A percentile compares a stretch with the other conserved stretches of the same genome.
phyloP scores from a whole-genome alignment of 2,113 vertebrate genomes.

The Gopherus flavomarginatus region DNA sequence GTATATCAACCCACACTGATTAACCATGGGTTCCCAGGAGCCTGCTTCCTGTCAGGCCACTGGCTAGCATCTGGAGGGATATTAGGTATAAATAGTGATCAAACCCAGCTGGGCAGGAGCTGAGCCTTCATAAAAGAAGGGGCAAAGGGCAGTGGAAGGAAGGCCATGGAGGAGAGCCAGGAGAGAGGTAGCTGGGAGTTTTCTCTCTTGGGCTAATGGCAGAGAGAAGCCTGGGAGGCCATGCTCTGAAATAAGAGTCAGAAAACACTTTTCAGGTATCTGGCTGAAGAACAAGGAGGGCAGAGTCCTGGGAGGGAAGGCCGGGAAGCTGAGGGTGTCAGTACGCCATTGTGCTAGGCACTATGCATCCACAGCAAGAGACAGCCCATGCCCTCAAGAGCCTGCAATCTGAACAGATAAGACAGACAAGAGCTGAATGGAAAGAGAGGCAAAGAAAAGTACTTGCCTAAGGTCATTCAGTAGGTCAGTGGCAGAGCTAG shows the following conservation, averaged over 20 bases:
- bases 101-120: too few relatives aligned
- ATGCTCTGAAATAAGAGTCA: not conserved
- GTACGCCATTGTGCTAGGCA: not conserved
- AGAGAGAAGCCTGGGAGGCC: too few relatives aligned
- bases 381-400: not conserved
- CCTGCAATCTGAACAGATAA: not conserved
- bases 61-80: too few relatives aligned
- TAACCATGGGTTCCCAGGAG: too few relatives aligned
- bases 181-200: too few relatives aligned
- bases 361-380: not conserved
- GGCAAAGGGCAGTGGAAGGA: too few relatives aligned
- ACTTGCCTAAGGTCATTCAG: not conserved
- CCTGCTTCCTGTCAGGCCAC: too few relatives aligned
- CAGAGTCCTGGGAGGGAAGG: not conserved
- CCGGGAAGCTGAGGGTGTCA: not conserved
- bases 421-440: not conserved
- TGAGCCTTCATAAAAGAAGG: too few relatives aligned
- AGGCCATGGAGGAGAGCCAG: too few relatives aligned
- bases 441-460: not conserved
- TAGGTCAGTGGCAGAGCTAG: not conserved
- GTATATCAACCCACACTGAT: too few relatives aligned
- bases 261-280: fast-evolving
- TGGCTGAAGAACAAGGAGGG: fast-evolving
- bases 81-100: too few relatives aligned
- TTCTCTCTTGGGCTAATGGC: too few relatives aligned